These are phyloP conservation scores for Latrodectus hesperus DNA, from an alignment of 2,888 invertebrate genomes.

Conservation along the genomic window DNA sequence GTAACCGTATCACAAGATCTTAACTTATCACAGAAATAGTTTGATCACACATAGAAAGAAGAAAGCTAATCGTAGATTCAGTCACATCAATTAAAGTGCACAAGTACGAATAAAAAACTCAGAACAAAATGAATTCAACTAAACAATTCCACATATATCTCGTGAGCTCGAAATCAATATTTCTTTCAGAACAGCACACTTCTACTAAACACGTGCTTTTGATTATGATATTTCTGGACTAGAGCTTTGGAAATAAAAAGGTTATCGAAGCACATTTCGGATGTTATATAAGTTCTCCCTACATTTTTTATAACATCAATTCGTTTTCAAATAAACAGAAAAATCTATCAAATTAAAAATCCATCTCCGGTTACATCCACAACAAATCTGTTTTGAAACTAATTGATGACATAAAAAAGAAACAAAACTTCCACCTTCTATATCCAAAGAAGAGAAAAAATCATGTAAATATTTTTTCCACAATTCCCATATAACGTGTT, in stretches of 20 bases:
- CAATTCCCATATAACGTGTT: not conserved
- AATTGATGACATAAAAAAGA: not conserved
- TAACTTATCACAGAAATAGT: conserved; percentile 5
- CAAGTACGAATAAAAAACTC: too few species aligned
- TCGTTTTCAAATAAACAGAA: not conserved
- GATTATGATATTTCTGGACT: too few species aligned
- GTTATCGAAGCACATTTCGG: too few species aligned
- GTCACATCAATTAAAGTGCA: too few species aligned
- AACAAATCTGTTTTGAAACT: conserved; percentile 1
- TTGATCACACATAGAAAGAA: not conserved
- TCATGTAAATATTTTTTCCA: not conserved
- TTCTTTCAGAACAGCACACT: too few species aligned
- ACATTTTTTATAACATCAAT: not conserved
- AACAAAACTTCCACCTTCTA: not conserved
- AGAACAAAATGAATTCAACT: too few species aligned
- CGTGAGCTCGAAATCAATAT: too few species aligned
- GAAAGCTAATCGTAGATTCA: too few species aligned
- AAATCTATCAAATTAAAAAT: conserved; percentile 8
- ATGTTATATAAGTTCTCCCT: not conserved
- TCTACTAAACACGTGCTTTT: too few species aligned
- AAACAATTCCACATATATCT: too few species aligned
- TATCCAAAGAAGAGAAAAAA: not conserved
- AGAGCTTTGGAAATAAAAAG: too few species aligned
- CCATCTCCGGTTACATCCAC: conserved; percentile 57
- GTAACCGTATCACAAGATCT: not conserved